Evolutionary conservation across 2,888 invertebrate genomes (phyloP), one percentile per base, ranked within the genome.

Genomic region (Protodeltote pygarga): DNA sequence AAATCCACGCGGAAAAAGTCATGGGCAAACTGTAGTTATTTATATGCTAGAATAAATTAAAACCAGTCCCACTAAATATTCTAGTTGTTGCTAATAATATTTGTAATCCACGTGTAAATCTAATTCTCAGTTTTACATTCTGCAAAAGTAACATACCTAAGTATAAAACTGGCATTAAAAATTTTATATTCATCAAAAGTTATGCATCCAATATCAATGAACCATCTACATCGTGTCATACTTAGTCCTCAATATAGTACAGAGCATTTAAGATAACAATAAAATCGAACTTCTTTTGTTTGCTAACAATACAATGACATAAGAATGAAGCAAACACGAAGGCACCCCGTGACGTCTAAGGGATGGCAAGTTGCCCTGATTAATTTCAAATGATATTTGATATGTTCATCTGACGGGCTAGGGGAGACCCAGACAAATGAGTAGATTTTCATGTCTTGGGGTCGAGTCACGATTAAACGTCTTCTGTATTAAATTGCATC

Each of bases 321-420:
- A 54, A 48, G 53, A 19, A 61, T 53, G 61, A 67, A 57, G 59
- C 64, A 70, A 67, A 72, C 67, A 65, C 23, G 38, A 45, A 53
- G 57, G 62, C 71, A 51, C 71, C 69, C 76, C 72, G 67, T 68
- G 63, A 70, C 59, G 57, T 53, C 55, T 53, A 53, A 54, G 57
- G 58, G 71, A 68, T 66, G 61, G 49, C 70, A 42, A 76, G 72
- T 73, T 77, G 70, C 72, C 71, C 71, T 83, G 86, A 89, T 89
- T 88, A 88, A 89, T 89, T 86, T 87, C 82, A 66, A 84, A 81
- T 87, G 88, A 88, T 84, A 89, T 89, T 88, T 87, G 88, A 89
- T 89, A 89, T 79, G 85, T 87, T 83, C 81, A 70, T 85, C 83
- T 83, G 85, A 83, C 78, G 74, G 77, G 67, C 68, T 72, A 68